Evolutionary conservation across 2,888 invertebrate species (phyloP).

Genomic region (Villa cingulata): DNA sequence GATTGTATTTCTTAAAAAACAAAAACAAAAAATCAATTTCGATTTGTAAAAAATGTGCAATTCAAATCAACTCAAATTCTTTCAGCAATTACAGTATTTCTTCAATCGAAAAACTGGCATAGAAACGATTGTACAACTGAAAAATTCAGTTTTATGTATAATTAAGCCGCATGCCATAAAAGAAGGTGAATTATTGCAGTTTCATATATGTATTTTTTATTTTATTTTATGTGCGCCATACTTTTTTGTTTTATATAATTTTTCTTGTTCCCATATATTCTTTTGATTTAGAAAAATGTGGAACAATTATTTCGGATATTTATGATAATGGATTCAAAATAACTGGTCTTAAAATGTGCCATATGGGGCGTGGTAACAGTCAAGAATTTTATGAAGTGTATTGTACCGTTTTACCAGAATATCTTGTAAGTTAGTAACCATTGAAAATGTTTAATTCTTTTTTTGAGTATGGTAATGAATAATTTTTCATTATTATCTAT

Average conservation of each 20-base stretch:
- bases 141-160: slow-evolving; percentile 44
- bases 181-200: slow-evolving; percentile 39
- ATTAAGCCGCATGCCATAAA: slow-evolving; percentile 83
- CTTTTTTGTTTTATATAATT: no score
- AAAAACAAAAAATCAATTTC: neutral
- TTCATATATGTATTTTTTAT: no score
- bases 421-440: slow-evolving; percentile 47
- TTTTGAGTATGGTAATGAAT: slow-evolving; percentile 1
- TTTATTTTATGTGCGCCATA: no score
- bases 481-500: no score
- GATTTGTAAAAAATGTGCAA: slow-evolving; percentile 4
- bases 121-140: slow-evolving; percentile 31
- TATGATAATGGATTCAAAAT: slow-evolving; percentile 63
- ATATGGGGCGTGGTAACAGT: slow-evolving; percentile 66
- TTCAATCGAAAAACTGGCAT: slow-evolving; percentile 45
- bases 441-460: neutral
- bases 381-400: slow-evolving; percentile 90
- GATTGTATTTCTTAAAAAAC: slow-evolving; percentile 1
- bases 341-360: slow-evolving; percentile 65
- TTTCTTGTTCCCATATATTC: no score
- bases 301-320: slow-evolving; percentile 58
- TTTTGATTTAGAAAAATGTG: slow-evolving; percentile 40
- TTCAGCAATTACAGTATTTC: slow-evolving; percentile 43
- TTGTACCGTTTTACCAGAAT: slow-evolving; percentile 72
- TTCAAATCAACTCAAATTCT: no score